A percentile compares a stretch with the other conserved stretches of the same genome.
Evolutionary conservation across 2,888 invertebrate genomes (phyloP).

Genomic region (Odontomyia ornata): DNA sequence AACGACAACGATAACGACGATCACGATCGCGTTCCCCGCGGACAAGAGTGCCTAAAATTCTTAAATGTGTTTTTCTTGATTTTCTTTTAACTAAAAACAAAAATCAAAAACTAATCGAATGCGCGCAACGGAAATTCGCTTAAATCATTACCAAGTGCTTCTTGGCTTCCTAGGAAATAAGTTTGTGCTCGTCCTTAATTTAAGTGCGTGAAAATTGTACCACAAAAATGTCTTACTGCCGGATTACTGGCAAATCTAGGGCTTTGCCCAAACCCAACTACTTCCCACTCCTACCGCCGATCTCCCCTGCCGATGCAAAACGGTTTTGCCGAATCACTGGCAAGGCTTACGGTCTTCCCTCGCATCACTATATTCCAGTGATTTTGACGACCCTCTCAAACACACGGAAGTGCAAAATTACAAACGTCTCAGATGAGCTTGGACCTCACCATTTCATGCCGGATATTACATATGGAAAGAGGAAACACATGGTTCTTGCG

Average conservation of each 20-base stretch:
- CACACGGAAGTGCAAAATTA: slow-evolving; percentile 71
- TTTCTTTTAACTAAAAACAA: background rate
- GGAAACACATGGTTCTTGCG: slow-evolving; percentile 73
- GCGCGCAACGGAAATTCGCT: background rate
- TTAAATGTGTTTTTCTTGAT: no score
- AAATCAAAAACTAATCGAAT: slow-evolving; percentile 8
- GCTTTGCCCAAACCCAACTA: slow-evolving; percentile 84
- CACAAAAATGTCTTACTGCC: slow-evolving; percentile 74
- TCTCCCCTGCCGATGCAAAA: slow-evolving; percentile 84
- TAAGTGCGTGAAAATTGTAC: background rate
- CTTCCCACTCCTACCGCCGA: slow-evolving; percentile 80
- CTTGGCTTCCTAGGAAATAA: slow-evolving; percentile 22
- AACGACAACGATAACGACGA: slow-evolving; percentile 24
- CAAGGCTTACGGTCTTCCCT: slow-evolving; percentile 76
- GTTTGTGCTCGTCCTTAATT: background rate
- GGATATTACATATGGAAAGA: slow-evolving; percentile 71
- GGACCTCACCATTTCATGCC: slow-evolving; percentile 71
- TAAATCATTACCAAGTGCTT: slow-evolving; percentile 14
- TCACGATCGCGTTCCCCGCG: slow-evolving; percentile 26
- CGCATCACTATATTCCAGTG: slow-evolving; percentile 83
- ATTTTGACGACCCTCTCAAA: slow-evolving; percentile 67
- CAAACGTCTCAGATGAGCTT: slow-evolving; percentile 71
- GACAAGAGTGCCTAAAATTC: slow-evolving; percentile 11
- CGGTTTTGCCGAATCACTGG: slow-evolving; percentile 82
- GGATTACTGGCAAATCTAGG: slow-evolving; percentile 82